Percentiles rank a stretch among this genome's conserved stretches.
These are phyloP conservation scores for Anoplolepis gracilipes DNA, from an alignment of 1,140 invertebrate species.

Conservation along the genomic window DNA sequence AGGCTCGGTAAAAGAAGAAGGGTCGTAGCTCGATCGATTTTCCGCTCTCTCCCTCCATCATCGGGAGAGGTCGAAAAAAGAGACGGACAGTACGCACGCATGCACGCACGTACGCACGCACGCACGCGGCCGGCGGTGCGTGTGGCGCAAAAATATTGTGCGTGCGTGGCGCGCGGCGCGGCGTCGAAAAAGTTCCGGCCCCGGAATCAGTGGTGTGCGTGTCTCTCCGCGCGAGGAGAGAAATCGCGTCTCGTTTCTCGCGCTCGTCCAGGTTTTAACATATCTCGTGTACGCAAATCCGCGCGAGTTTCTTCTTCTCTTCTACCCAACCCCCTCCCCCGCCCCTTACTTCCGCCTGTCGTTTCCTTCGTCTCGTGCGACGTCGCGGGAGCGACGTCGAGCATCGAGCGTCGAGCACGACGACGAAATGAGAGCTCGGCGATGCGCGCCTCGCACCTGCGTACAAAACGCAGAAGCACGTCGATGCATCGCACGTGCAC, in stretches of 20 bases:
- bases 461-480: conserved; percentile 49
- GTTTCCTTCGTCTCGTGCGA: not conserved
- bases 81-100: conserved; percentile 55
- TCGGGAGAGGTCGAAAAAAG: conserved; percentile 55
- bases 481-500: conserved; percentile 60
- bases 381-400: conserved; percentile 27
- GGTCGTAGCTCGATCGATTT: conserved; percentile 83
- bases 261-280: not conserved
- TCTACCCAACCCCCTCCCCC: too few relatives aligned
- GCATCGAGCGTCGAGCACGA: conserved; percentile 34
- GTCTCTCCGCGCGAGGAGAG: conserved; percentile 27
- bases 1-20: conserved; percentile 69
- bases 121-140: conserved; percentile 43
- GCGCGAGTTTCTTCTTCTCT: too few relatives aligned
- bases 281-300: too few relatives aligned
- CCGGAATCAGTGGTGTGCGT: conserved; percentile 38
- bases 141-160: conserved; percentile 65
- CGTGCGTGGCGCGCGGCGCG: conserved; percentile 27
- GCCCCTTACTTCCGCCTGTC: not conserved
- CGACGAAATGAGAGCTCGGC: conserved; percentile 11
- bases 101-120: conserved; percentile 31
- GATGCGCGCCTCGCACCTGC: conserved; percentile 55
- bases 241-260: conserved; percentile 18
- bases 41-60: conserved; percentile 73
- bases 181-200: conserved; percentile 21